phyloP scores from a whole-genome alignment of 2,113 vertebrate species.

The Perccottus glenii region DNA sequence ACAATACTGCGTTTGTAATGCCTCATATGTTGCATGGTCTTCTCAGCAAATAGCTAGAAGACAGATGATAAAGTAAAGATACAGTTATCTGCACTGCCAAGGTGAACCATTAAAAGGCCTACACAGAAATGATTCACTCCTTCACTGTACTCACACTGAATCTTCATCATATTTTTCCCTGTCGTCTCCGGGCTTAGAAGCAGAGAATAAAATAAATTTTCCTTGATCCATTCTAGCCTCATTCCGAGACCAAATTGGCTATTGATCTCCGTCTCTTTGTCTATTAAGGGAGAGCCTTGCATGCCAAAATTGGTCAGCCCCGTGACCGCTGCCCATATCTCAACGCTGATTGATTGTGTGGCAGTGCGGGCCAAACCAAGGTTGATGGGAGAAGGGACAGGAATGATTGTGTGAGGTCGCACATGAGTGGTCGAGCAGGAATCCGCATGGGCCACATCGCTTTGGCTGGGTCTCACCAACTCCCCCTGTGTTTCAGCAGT shows the following conservation, averaged over 20 bases:
- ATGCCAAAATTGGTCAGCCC: slow-evolving; percentile 64
- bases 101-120: slow-evolving; percentile 4
- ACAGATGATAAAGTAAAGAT: slow-evolving; percentile 13
- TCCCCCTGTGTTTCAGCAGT: slow-evolving; percentile 22
- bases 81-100: slow-evolving; percentile 16
- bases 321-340: slow-evolving; percentile 67
- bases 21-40: background rate
- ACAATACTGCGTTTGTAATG: background rate
- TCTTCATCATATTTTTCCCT: slow-evolving; percentile 51
- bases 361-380: slow-evolving; percentile 36
- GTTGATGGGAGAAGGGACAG: slow-evolving; percentile 54
- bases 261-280: slow-evolving; percentile 78
- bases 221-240: slow-evolving; percentile 60
- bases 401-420: slow-evolving; percentile 60
- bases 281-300: slow-evolving; percentile 69
- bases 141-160: slow-evolving; percentile 26
- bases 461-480: slow-evolving; percentile 2
- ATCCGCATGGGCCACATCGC: slow-evolving; percentile 35
- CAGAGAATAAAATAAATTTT: slow-evolving; percentile 65
- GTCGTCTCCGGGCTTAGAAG: slow-evolving; percentile 23
- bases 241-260: slow-evolving; percentile 78
- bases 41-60: background rate
- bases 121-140: slow-evolving; percentile 33
- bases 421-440: slow-evolving; percentile 57
- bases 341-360: slow-evolving; percentile 72